A percentile compares a stretch with the other conserved stretches of the same genome.
Evolutionary conservation across 2,113 vertebrate genomes (phyloP).

Genomic region (Meleagris gallopavo): DNA sequence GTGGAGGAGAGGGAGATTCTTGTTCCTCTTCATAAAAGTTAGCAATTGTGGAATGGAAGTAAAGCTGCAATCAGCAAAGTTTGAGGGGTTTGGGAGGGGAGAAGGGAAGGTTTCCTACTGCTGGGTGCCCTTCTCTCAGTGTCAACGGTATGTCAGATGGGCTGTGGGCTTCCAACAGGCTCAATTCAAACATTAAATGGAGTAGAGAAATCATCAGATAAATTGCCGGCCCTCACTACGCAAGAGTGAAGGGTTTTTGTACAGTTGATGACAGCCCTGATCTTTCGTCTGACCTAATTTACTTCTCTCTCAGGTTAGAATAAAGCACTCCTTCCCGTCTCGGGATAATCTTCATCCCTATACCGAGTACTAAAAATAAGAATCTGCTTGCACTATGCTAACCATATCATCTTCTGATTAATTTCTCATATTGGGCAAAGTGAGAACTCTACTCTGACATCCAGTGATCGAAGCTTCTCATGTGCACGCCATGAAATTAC

Average conservation of each 20-base stretch:
- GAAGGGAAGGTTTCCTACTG: neutral
- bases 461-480: neutral
- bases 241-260: conserved; percentile 68
- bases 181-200: conserved; percentile 65
- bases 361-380: conserved; percentile 10
- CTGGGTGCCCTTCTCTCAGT: neutral
- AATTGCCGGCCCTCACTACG: conserved; percentile 65
- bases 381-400: neutral
- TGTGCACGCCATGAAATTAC: neutral
- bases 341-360: conserved; percentile 23
- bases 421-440: conserved; percentile 7
- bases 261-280: conserved; percentile 72
- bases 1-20: neutral
- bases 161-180: conserved; percentile 33
- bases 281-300: conserved; percentile 85
- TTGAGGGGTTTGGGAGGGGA: neutral
- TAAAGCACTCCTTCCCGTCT: conserved; percentile 56
- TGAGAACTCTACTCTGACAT: neutral
- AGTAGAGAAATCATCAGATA: conserved; percentile 79
- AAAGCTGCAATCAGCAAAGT: neutral
- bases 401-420: neutral
- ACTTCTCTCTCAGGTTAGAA: conserved; percentile 81
- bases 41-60: neutral
- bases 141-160: neutral
- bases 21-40: neutral